These are phyloP conservation scores for Euplexia lucipara DNA, from an alignment of 2,888 invertebrate species.

Conservation along the genomic window DNA sequence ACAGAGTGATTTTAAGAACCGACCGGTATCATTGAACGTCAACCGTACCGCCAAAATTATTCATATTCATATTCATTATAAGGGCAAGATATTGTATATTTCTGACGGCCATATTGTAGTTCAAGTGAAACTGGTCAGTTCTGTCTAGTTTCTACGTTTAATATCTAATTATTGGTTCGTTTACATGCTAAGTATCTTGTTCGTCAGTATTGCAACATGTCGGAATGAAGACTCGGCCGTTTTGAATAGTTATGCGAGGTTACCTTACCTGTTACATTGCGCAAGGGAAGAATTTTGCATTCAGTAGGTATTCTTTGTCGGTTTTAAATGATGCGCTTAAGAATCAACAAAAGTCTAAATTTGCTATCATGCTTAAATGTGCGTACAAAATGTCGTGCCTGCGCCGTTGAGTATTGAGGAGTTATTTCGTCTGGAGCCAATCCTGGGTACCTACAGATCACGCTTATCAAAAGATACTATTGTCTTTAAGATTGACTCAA, in stretches of 20 bases:
- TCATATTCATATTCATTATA: no score
- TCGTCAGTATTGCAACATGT: constrained; percentile 46
- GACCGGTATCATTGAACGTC: no score
- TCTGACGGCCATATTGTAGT: not conserved
- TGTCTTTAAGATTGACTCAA: no score
- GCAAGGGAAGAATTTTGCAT: constrained; percentile 32
- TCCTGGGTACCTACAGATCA: no score
- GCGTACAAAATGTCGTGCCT: no score
- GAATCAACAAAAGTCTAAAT: not conserved
- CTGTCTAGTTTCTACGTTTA: constrained; percentile 32
- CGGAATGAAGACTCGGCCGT: constrained; percentile 41
- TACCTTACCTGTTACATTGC: constrained; percentile 22
- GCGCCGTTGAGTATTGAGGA: no score
- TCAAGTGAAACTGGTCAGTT: constrained; percentile 43
- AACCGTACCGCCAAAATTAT: no score
- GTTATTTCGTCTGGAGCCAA: no score
- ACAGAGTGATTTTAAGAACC: no score
- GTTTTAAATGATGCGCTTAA: not conserved
- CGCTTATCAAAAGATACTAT: no score
- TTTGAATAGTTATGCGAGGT: constrained; percentile 43
- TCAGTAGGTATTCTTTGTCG: constrained; percentile 27
- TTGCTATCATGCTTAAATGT: no score
- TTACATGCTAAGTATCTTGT: constrained; percentile 54
- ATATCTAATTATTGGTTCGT: constrained; percentile 46
- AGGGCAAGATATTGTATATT: constrained; percentile 1